Evolutionary conservation across 2,888 invertebrate genomes (phyloP).

Genomic region (Chironomus tentans): DNA sequence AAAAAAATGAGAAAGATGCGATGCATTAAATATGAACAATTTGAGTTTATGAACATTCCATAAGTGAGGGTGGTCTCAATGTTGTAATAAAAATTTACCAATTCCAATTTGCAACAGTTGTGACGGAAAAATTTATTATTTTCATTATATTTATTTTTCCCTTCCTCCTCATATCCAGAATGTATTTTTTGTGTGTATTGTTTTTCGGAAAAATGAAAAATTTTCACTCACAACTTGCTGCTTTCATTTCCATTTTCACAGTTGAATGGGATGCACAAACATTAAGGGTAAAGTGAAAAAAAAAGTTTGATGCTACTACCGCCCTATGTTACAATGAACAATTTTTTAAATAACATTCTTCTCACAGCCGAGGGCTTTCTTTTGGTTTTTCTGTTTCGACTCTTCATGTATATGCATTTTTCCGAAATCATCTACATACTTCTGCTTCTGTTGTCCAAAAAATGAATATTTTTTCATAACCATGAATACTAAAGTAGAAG

Average conservation of each 20-base stretch:
- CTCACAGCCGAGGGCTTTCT: neutral
- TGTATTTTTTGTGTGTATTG: neutral
- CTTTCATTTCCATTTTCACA: slow-evolving; percentile 24
- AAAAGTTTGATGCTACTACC: neutral
- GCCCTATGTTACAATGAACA: neutral
- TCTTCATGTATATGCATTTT: too few relatives aligned
- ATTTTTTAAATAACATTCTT: neutral
- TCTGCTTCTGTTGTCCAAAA: too few relatives aligned
- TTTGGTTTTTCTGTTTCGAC: neutral
- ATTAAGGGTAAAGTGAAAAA: neutral
- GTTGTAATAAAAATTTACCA: slow-evolving; percentile 21
- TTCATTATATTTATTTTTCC: slow-evolving; percentile 20
- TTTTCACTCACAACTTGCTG: neutral
- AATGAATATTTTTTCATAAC: neutral
- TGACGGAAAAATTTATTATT: slow-evolving; percentile 27
- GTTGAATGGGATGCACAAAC: slow-evolving; percentile 24
- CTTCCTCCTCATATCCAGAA: neutral
- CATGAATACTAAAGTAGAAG: neutral
- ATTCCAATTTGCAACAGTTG: slow-evolving; percentile 27
- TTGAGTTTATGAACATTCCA: slow-evolving; percentile 16
- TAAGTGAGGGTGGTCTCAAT: neutral
- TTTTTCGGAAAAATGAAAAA: neutral
- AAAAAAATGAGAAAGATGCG: neutral
- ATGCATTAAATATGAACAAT: slow-evolving; percentile 27
- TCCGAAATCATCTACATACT: too few relatives aligned